A percentile compares a stretch with the other conserved stretches of the same genome.
Conservation (phyloP, 1,140 invertebrate species). For the Propsilocerus akamusi region DNA sequence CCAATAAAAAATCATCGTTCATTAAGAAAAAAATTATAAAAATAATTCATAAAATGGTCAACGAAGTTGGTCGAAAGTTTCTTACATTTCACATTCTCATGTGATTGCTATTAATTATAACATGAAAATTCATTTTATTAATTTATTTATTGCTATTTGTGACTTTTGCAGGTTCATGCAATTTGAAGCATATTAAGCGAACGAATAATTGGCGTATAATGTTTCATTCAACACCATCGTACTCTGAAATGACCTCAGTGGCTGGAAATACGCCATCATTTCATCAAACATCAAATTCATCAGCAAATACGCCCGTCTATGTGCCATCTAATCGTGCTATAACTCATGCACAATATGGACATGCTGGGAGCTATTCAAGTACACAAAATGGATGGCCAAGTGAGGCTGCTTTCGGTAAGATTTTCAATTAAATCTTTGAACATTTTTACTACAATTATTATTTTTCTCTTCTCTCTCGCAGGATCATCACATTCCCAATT, state of each 20-base stretch:
- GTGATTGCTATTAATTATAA: no score
- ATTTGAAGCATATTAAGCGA: no score
- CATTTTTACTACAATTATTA: background rate
- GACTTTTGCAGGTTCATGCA: no score
- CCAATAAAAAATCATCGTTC: no score
- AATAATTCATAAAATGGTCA: no score
- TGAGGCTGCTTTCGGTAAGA: constrained; percentile 16
- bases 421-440: constrained; percentile 7
- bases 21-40: no score
- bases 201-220: no score
- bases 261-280: constrained; percentile 22
- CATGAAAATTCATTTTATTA: no score
- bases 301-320: constrained; percentile 27
- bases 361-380: constrained; percentile 12
- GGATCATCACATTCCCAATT: constrained; percentile 34
- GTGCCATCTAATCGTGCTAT: constrained; percentile 28
- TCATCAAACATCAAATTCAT: constrained; percentile 22
- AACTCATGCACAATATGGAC: constrained; percentile 22
- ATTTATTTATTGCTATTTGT: no score
- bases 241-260: constrained; percentile 19
- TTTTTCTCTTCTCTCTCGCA: constrained; percentile 16
- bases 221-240: constrained; percentile 19
- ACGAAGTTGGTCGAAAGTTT: no score
- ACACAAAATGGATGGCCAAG: constrained; percentile 20
- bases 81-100: no score